Evolutionary conservation across 2,888 invertebrate species (phyloP), one percentile per base, ranked within the genome.

Genomic region (Sympetrum striolatum): DNA sequence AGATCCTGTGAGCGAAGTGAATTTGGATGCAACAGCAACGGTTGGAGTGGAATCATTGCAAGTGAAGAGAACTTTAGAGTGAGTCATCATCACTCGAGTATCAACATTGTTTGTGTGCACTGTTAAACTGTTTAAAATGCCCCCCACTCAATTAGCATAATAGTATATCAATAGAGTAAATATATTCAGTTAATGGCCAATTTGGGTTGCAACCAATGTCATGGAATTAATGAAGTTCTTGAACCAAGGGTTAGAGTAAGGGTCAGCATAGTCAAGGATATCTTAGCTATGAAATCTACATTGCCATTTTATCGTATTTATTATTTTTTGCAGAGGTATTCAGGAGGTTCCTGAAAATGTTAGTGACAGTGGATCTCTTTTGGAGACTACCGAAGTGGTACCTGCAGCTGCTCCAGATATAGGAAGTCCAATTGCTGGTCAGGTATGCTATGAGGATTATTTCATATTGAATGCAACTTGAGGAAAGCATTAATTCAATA

Each of bases 321-420:
- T 25, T 31, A 86, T 91, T 91, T 92, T 81, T 92, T 91, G n/a
- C 92, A 97, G 96, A 92, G 97, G 96, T 91, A 97, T 97, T 91
- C 97, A 96, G 0, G 97, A 97, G 93, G 96, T 97, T 2, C 97
- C 96, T 80, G 96, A 96, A 93, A 95, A 95, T 91, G 93, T 95
- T 73, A 94, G 94, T 31, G 95, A 95, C 86, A 94, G 94, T 81
- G 95, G 94, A 64, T 94, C 94, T 14, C 92, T 94, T 6, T 93
- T 93, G 8, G 92, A 92, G n/a, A 91, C 92, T 90, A 92, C 92
- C 90, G 92, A 92, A 90, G 92, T 92, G 15, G 92, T 92, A 53
- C 92, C 92, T 79, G 92, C 92, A 80, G 91, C 92, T n/a, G 79
- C 64, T 37, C 91, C 91, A 39, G 92, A 92, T 37, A 44, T 91